phyloP scores from a whole-genome alignment of 2,888 invertebrate species.

The Cyclophora albipunctata region DNA sequence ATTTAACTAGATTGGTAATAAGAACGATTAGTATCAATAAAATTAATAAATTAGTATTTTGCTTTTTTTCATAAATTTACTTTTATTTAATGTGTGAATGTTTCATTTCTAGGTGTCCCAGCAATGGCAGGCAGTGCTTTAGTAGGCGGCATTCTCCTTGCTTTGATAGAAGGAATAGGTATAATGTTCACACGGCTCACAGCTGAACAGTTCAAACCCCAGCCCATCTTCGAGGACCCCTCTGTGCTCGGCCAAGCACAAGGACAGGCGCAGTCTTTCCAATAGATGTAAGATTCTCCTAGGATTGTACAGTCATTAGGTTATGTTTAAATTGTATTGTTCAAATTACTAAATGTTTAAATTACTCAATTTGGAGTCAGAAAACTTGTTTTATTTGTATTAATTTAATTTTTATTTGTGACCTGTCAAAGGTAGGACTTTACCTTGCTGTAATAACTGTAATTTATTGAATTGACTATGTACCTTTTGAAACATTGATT shows the following conservation, averaged over 20 bases:
- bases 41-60: no score
- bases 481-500: no score
- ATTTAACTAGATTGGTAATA: no score
- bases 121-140: constrained; percentile 97
- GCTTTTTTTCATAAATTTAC: no score
- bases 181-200: constrained; percentile 93
- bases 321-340: constrained; percentile 1
- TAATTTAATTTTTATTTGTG: neutral
- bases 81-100: no score
- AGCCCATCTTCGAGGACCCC: constrained; percentile 86
- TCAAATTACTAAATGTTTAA: neutral
- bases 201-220: constrained; percentile 94
- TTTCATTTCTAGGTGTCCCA: constrained; percentile 73
- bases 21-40: no score
- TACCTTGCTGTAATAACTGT: no score
- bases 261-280: constrained; percentile 45
- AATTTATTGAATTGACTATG: no score
- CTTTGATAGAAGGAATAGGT: constrained; percentile 97
- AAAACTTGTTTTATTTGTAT: no score
- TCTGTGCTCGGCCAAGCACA: constrained; percentile 78
- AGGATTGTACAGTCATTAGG: constrained; percentile 27
- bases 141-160: constrained; percentile 95
- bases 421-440: no score
- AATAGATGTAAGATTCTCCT: constrained; percentile 35
- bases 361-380: no score